Evolutionary conservation across 2,113 vertebrate genomes (phyloP), one percentile per base, ranked within the genome.

Genomic region (Emydocephalus ijimae): DNA sequence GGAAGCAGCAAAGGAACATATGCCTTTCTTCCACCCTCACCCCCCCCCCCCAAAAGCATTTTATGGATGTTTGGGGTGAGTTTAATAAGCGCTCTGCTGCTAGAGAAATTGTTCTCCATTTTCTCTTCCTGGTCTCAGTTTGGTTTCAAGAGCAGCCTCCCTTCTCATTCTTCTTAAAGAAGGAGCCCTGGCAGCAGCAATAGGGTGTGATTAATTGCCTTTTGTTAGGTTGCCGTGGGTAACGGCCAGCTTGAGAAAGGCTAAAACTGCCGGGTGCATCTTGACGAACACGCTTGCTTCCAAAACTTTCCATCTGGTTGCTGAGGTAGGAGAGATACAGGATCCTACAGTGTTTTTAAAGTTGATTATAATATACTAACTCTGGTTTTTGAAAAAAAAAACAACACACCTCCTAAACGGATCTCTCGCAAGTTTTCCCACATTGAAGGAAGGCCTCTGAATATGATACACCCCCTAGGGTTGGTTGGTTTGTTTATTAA

Each of bases 171-270:
- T 93, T 9, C 18, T 91, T 61, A 89, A 89, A 89, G 55, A 55
- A 24, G n/a, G 29, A 54, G 90, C 26, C 89, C 9, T 26, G 8
- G 74, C 34, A 89, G 54, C 39, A n/a, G 12, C 29, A n/a, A 10
- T 1, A 26, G 74, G n/a, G 64, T 86, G 69, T 59, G 55, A 88
- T 87, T 86, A 86, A 85, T 96, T 95, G 92, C 55, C 50, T 81
- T 96, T 97, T 96, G 95, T 93, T 96, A 93, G 94, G 87, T 95
- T 95, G 90, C 88, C 90, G 26, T 90, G 88, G 85, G 85, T 50
- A 91, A 95, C 88, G 69, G 90, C 52, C n/a, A 29, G 89, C 69
- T 50, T 50, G 85, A 90, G 81, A 54, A 85, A 93, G 93, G 90
- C 29, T 94, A 18, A 21, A 91, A 81, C 64, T 94, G 92, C 94